A percentile compares a stretch with the other conserved stretches of the same genome.
Conservation (phyloP, 2,888 invertebrate species). For the Drosophila lacicola region DNA sequence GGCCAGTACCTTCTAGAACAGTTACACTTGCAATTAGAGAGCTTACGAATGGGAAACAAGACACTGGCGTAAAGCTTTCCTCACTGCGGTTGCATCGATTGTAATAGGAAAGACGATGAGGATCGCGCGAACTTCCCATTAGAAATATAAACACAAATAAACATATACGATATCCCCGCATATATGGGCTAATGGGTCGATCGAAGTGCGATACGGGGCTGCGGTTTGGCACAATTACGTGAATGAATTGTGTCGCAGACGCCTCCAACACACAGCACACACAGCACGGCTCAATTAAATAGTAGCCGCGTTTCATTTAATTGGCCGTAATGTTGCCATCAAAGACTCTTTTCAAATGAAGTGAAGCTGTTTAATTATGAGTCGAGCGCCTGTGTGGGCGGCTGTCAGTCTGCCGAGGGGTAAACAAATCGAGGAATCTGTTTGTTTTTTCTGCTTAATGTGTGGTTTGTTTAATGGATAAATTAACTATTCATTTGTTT, state of each 20-base stretch:
- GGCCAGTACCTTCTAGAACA: background rate
- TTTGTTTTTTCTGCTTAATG: constrained; percentile 25
- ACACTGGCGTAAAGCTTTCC: constrained; percentile 22
- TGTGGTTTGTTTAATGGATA: constrained; percentile 37
- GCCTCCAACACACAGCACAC: constrained; percentile 37
- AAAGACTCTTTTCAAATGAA: constrained; percentile 17
- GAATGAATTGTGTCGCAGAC: constrained; percentile 53
- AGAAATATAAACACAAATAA: constrained; percentile 15
- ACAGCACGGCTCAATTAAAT: constrained; percentile 62
- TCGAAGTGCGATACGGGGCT: constrained; percentile 19
- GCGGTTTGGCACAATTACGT: constrained; percentile 56
- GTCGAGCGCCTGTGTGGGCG: constrained; percentile 45
- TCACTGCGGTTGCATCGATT: constrained; percentile 60
- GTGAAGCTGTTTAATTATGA: constrained; percentile 29
- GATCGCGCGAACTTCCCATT: constrained; percentile 23
- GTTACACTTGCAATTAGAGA: constrained; percentile 18
- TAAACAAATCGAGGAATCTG: constrained; percentile 36
- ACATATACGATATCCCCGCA: constrained; percentile 36
- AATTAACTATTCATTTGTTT: constrained; percentile 59
- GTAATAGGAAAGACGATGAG: constrained; percentile 38
- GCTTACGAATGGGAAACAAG: constrained; percentile 34
- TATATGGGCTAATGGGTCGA: constrained; percentile 67
- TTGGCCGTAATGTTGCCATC: constrained; percentile 60
- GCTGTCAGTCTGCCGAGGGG: constrained; percentile 17
- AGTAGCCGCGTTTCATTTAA: constrained; percentile 70